Evolutionary conservation across 2,797 vertebrate genomes (phyloP).

Genomic region (Pteropus rufus): DNA sequence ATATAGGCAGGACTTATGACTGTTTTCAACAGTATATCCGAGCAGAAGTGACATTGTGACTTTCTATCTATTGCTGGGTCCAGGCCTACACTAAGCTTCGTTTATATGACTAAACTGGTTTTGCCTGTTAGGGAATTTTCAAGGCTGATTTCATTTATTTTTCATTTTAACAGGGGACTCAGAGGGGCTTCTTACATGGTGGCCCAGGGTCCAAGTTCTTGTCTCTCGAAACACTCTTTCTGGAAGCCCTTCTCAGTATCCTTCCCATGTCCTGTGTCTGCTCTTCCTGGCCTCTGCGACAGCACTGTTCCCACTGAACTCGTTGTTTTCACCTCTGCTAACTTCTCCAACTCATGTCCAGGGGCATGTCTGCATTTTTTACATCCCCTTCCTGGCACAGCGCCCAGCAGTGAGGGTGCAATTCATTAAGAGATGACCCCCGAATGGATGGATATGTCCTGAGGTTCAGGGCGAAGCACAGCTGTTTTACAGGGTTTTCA

Average conservation of each 20-base stretch:
- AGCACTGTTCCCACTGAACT: neutral
- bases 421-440: neutral
- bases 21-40: neutral
- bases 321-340: neutral
- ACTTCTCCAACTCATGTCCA: neutral
- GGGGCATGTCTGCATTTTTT: neutral
- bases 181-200: neutral
- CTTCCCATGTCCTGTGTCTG: neutral
- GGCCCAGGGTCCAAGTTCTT: neutral
- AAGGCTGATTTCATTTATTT: neutral
- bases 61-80: neutral
- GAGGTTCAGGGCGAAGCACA: neutral
- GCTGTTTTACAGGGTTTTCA: neutral
- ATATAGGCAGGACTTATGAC: neutral
- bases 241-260: neutral
- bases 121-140: neutral
- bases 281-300: neutral
- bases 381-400: neutral
- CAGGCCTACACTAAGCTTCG: neutral
- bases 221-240: neutral
- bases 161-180: neutral
- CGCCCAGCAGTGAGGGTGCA: rapidly evolving
- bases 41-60: neutral
- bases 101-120: neutral
- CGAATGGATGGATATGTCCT: neutral